phyloP scores from a whole-genome alignment of 2,113 vertebrate species.

The Pluvianellus socialis region DNA sequence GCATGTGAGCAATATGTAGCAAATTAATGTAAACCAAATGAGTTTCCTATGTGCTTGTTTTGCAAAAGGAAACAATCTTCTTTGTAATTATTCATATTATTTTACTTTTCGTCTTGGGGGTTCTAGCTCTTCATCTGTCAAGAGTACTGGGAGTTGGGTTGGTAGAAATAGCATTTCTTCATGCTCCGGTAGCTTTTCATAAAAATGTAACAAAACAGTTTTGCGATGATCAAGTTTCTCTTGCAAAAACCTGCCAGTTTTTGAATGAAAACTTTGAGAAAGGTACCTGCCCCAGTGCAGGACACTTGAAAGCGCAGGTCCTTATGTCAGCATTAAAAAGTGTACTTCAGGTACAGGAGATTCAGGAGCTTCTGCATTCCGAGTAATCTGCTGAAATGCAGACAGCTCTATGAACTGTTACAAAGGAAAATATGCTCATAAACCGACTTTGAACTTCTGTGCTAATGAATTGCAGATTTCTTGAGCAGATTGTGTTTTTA shows the following conservation, averaged over 20 bases:
- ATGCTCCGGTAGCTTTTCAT: not conserved
- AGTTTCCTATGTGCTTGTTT: not conserved
- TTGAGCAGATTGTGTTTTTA: not conserved
- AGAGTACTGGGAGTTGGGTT: not conserved
- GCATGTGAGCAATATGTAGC: not conserved
- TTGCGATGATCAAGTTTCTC: not conserved
- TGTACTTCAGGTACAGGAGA: too few species aligned
- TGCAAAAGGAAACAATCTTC: not conserved
- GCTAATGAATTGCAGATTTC: conserved; percentile 6
- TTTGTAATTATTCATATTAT: not conserved
- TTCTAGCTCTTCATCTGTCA: not conserved
- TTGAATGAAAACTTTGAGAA: not conserved
- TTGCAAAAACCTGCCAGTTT: not conserved
- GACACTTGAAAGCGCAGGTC: not conserved
- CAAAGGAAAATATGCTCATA: not conserved
- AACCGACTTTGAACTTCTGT: not conserved
- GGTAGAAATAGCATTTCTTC: not conserved
- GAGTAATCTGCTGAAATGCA: not conserved
- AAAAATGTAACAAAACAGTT: not conserved
- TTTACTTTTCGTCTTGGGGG: not conserved
- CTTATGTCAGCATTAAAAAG: not conserved
- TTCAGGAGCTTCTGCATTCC: not conserved
- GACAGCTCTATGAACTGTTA: not conserved
- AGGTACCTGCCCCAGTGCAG: not conserved
- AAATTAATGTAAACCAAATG: conserved; percentile 6